Base-by-base conservation (phyloP, 1,140 invertebrate species). In the Lucilia cuprina region DNA sequence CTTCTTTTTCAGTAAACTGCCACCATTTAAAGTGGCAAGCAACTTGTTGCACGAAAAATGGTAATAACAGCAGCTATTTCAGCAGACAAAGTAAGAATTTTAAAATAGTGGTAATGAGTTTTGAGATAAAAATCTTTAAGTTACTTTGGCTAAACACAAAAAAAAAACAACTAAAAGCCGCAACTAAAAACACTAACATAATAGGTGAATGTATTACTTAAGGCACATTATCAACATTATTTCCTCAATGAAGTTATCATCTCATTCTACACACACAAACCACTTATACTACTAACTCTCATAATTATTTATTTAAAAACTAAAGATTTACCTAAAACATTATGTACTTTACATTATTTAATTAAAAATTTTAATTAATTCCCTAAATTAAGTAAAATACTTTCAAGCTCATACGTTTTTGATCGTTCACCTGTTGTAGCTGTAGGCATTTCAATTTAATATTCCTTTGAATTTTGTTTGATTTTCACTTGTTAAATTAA, bases 121-220 rank as follows among this genome's bases (percentile, higher is more conserved):
- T 55, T 19, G 17, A 19, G 60, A 70, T 70, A 70, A 70, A 19
- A 70, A 70, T 70, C 60, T 70, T 70, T 21, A 21, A 70, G 60
- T 70, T 41, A 41, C 41, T 41, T 41, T 41, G 41, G 41, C 41
- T 8, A 41, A 70, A 70, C 60, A 21, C 13, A 17, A 30, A 60
- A 14, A 60, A 60, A 60, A 60, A 19, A 70, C 60, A 65, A 19
- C 17, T 7, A 19, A 70, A 70, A 70, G 19, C 25, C 5, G n/a
- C 60, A 70, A 70, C 25, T 21, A 21, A 19, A 70, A 55, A 55
- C 41, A 60, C 13, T 60, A n/a, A 60, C 13, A 70, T 70, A 21
- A 70, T 70, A 21, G 60, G 60, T 70, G 60, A 70, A 70, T 70
- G 60, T 21, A 70, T 70, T 70, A 70, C 60, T 21, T 70, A 70